Conservation (phyloP, 2,888 invertebrate genomes). For the Acanthopleura granulata region DNA sequence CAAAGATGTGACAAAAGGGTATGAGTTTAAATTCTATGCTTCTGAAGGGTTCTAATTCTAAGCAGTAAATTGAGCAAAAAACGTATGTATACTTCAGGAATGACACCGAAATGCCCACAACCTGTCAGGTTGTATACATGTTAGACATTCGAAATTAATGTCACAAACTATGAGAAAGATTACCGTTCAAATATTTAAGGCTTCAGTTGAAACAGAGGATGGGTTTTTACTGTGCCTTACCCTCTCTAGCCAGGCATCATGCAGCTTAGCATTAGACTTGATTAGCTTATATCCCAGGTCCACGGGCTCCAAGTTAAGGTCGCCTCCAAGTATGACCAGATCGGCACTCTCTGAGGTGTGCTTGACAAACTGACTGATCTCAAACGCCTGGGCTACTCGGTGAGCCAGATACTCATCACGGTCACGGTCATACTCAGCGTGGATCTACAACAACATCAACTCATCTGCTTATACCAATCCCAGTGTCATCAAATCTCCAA, state of each 20-base stretch:
- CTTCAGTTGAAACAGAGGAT: not conserved
- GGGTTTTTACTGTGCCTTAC: slow-evolving; percentile 32
- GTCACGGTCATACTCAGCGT: slow-evolving; percentile 90
- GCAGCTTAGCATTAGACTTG: slow-evolving; percentile 71
- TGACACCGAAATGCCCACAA: too few relatives aligned
- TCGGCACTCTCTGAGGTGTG: slow-evolving; percentile 82
- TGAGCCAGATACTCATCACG: slow-evolving; percentile 91
- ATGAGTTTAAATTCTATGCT: too few relatives aligned
- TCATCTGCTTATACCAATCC: too few relatives aligned
- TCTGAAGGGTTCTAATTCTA: too few relatives aligned
- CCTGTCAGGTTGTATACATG: too few relatives aligned
- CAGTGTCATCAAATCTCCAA: slow-evolving; percentile 83
- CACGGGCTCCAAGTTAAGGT: slow-evolving; percentile 91
- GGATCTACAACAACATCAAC: slow-evolving; percentile 73
- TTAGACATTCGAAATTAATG: too few relatives aligned
- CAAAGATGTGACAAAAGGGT: not conserved
- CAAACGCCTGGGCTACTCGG: slow-evolving; percentile 92
- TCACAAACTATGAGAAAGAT: too few relatives aligned
- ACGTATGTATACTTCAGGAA: too few relatives aligned
- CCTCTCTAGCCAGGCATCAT: slow-evolving; percentile 64
- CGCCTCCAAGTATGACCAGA: slow-evolving; percentile 90
- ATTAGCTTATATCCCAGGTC: slow-evolving; percentile 73
- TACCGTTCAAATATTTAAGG: too few relatives aligned
- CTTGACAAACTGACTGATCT: slow-evolving; percentile 93
- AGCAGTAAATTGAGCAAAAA: too few relatives aligned